phyloP scores from a whole-genome alignment of 2,797 vertebrate species.

The Lates japonicus region DNA sequence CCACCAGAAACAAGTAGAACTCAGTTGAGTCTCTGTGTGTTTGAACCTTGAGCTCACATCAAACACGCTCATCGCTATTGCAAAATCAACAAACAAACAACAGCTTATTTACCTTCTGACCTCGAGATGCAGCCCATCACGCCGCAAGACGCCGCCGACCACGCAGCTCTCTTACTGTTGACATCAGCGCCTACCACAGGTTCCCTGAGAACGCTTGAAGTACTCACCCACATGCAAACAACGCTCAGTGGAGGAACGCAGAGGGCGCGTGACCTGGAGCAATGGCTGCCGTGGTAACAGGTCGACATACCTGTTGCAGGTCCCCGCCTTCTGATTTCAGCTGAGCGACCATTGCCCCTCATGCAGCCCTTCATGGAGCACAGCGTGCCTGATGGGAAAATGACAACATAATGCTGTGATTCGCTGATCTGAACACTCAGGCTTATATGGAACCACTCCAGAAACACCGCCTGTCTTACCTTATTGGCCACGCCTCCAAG shows the following conservation, averaged over 20 bases:
- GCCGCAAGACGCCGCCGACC: conserved; percentile 98
- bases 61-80: too few species aligned
- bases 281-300: not conserved
- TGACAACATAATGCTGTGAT: not conserved
- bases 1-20: not conserved
- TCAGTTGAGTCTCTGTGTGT: too few species aligned
- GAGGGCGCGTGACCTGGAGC: too few species aligned
- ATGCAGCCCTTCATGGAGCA: conserved; percentile 99
- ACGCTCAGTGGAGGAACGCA: not conserved
- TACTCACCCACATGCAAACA: too few species aligned
- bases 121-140: conserved; percentile 95
- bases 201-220: conserved; percentile 95
- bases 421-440: not conserved
- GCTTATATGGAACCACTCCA: too few species aligned
- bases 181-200: conserved; percentile 98
- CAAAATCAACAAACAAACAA: fast-evolving
- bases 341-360: conserved; percentile 98
- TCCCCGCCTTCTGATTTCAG: conserved; percentile 98
- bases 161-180: conserved; percentile 96
- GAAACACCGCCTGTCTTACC: too few species aligned
- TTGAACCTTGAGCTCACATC: too few species aligned
- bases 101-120: conserved; percentile 93
- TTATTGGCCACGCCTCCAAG: conserved; percentile 99
- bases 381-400: conserved; percentile 88
- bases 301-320: conserved; percentile 92